A percentile compares a stretch with the other conserved stretches of the same genome.
Evolutionary conservation across 2,888 invertebrate genomes (phyloP).

Genomic region (Agrochola lota): DNA sequence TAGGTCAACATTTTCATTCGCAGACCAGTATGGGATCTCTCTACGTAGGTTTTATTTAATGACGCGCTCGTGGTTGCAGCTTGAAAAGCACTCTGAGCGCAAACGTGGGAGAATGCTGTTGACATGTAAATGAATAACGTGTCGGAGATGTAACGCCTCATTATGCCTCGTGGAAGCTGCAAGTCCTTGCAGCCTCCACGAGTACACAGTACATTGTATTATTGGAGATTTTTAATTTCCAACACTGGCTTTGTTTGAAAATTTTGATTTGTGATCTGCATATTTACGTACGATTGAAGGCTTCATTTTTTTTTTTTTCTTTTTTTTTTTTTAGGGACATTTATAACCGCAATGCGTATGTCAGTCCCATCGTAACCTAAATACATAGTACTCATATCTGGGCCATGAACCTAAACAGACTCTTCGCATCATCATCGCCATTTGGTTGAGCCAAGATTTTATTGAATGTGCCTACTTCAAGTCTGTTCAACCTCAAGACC

Average conservation of each 20-base stretch:
- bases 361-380: too few relatives aligned
- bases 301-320: too few relatives aligned
- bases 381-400: too few relatives aligned
- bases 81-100: conserved; percentile 30
- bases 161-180: conserved; percentile 47
- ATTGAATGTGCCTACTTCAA: too few relatives aligned
- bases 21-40: neutral
- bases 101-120: conserved; percentile 40
- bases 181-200: too few relatives aligned
- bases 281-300: neutral
- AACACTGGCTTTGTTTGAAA: conserved; percentile 29
- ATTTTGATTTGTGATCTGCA: neutral
- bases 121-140: conserved; percentile 58
- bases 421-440: too few relatives aligned
- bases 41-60: conserved; percentile 43
- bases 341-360: too few relatives aligned
- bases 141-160: conserved; percentile 54
- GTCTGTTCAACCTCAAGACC: too few relatives aligned
- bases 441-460: too few relatives aligned
- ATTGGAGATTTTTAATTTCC: conserved; percentile 38
- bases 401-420: too few relatives aligned
- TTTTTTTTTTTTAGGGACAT: too few relatives aligned
- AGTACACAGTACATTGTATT: conserved; percentile 30
- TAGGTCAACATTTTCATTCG: neutral
- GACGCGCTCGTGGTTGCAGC: conserved; percentile 30